A percentile compares a stretch with the other conserved stretches of the same genome.
Conservation (phyloP, 2,888 invertebrate genomes). For the Allygus modestus region DNA sequence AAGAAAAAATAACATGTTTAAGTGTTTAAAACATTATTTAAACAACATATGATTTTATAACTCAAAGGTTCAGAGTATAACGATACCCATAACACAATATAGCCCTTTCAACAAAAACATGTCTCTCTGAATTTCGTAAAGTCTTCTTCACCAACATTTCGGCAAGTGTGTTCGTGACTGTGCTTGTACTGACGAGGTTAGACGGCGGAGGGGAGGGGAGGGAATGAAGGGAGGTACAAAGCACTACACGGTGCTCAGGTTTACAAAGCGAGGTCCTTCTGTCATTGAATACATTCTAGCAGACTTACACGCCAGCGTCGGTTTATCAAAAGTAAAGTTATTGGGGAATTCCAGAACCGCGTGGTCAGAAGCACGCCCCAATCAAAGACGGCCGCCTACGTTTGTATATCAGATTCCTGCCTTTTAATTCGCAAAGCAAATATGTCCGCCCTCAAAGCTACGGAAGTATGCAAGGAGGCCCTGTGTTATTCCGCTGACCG, state of each 20-base stretch:
- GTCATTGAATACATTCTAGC: slow-evolving; percentile 51
- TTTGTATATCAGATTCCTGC: slow-evolving; percentile 61
- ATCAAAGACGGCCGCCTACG: slow-evolving; percentile 54
- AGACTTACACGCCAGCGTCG: slow-evolving; percentile 18
- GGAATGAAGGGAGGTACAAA: background rate
- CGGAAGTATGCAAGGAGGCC: slow-evolving; percentile 15
- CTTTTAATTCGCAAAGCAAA: slow-evolving; percentile 59
- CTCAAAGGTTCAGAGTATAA: too few species aligned
- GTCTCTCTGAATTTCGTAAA: background rate
- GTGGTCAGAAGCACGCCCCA: slow-evolving; percentile 47
- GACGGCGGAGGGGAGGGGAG: background rate
- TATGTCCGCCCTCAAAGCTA: slow-evolving; percentile 43
- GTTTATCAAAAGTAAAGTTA: slow-evolving; percentile 62
- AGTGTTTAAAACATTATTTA: too few species aligned
- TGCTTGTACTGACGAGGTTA: background rate
- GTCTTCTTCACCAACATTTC: background rate
- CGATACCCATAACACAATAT: too few species aligned
- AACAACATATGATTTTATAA: too few species aligned
- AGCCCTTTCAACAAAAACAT: background rate
- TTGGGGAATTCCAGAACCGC: slow-evolving; percentile 38
- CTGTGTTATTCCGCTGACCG: slow-evolving; percentile 6
- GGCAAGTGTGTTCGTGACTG: background rate
- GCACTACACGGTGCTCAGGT: slow-evolving; percentile 39
- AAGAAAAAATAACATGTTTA: too few species aligned
- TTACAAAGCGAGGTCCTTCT: slow-evolving; percentile 39